Base-by-base conservation (phyloP, 2,888 invertebrate species). In the Periphyllus acericola region DNA sequence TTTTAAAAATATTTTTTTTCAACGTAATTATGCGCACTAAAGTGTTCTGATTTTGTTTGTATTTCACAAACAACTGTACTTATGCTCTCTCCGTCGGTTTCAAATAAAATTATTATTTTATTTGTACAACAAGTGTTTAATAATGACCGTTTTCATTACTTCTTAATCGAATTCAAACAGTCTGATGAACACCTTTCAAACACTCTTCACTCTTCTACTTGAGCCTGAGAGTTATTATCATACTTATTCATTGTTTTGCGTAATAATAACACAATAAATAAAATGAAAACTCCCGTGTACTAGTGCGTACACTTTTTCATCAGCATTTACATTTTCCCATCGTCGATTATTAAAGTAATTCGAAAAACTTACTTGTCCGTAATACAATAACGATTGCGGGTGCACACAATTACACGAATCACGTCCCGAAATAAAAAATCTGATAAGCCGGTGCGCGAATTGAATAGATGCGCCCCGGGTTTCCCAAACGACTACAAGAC, bases 131-230 rank as follows among this genome's bases (percentile, higher is more conserved):
- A 76, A 76, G 76, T 76, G 76, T 46, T 76, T 46, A 76, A 76
- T 46, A 29, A 76, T 76, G 19, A 46, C 25, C 60, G 25, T 60
- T 60, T 76, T 29, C 46, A 76, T 76, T 46, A 76, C 76, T 79
- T 34, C 25, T 34, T 79, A 60, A 60, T 60, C 55, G 79, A 79
- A 79, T 55, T 34, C 55, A 79, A 60, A 79, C 55, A 34, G 29
- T 34, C 25, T 55, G 79, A 55, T 55, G 79, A 34, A 79, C 46
- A 34, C 46, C 46, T 76, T 76, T 76, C 76, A 76, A 76, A 29
- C 6, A 76, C n/a, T 76, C 46, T 25, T 36, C 14, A 11, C 19
- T 46, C 19, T 29, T 52, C 52, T 52, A 29, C 25, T 55, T 52
- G 25, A 29, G 52, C 14, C 52, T 32, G 52, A 17, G 9, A 55